phyloP scores from a whole-genome alignment of 2,113 vertebrate genomes.

The Camelus bactrianus region DNA sequence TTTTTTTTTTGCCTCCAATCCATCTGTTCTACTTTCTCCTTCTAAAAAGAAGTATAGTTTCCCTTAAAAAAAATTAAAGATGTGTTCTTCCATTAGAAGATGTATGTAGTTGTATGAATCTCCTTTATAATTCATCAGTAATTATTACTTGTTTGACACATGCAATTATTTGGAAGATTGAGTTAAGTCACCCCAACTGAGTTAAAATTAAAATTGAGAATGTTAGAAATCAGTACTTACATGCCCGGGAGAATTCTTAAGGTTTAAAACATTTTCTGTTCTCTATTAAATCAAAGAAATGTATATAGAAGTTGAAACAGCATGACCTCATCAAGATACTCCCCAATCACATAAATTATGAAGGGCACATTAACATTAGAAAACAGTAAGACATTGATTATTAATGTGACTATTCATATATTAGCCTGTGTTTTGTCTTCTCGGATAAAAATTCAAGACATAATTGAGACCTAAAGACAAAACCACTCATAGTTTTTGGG shows the following conservation, averaged over 20 bases:
- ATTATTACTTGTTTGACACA: background rate
- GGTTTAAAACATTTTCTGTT: background rate
- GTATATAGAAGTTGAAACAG: background rate
- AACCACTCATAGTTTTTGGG: background rate
- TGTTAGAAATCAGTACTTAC: background rate
- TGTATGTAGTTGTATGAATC: background rate
- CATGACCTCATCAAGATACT: background rate
- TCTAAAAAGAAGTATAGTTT: background rate
- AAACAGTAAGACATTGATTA: background rate
- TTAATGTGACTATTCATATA: background rate
- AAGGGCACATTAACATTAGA: background rate
- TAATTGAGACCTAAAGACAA: background rate
- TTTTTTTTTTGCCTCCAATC: background rate
- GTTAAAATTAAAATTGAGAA: constrained; percentile 22
- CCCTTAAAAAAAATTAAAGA: background rate
- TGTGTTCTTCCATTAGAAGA: background rate
- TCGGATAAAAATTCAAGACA: background rate
- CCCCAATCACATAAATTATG: background rate
- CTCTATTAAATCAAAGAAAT: background rate
- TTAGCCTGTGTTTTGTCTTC: background rate
- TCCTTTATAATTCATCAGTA: background rate
- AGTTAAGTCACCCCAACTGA: background rate
- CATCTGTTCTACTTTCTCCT: background rate
- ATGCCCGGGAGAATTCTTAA: background rate
- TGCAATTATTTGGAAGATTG: background rate